A percentile compares a stretch with the other conserved stretches of the same genome.
Conservation (phyloP, 2,888 invertebrate species). For the Xestia sexstrigata region DNA sequence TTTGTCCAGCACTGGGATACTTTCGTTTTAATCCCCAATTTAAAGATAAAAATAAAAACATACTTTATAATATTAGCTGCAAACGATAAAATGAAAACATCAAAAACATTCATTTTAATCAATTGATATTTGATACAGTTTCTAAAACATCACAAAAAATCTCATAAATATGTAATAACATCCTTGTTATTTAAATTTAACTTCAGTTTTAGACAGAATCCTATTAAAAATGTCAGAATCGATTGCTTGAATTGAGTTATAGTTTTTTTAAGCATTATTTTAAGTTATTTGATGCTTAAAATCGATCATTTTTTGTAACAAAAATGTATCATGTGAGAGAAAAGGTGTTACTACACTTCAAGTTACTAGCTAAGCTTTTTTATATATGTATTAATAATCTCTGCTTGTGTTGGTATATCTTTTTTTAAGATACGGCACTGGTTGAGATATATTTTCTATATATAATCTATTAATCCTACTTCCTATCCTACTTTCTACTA, state of each 20-base stretch:
- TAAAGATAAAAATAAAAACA: neutral
- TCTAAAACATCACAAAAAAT: conserved; percentile 29
- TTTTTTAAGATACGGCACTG: neutral
- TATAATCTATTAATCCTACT: too few species aligned
- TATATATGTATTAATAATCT: neutral
- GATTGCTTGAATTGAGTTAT: conserved; percentile 49
- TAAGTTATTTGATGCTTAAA: conserved; percentile 9
- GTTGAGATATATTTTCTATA: neutral
- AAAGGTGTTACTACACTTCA: neutral
- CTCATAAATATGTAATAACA: conserved; percentile 24
- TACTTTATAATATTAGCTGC: neutral
- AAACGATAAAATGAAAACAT: conserved; percentile 7
- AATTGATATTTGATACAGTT: conserved; percentile 41
- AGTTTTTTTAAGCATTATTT: conserved; percentile 19
- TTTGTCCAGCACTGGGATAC: too few species aligned
- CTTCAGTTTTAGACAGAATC: conserved; percentile 33
- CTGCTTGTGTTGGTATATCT: neutral
- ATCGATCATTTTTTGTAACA: conserved; percentile 26
- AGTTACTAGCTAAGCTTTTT: conserved; percentile 16
- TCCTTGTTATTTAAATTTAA: conserved; percentile 54
- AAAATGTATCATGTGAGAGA: neutral
- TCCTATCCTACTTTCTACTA: too few species aligned
- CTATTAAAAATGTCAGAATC: conserved; percentile 50
- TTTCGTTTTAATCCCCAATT: too few species aligned
- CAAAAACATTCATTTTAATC: conserved; percentile 7